phyloP scores from a whole-genome alignment of 2,888 invertebrate species.

The Eristalis intricaria region DNA sequence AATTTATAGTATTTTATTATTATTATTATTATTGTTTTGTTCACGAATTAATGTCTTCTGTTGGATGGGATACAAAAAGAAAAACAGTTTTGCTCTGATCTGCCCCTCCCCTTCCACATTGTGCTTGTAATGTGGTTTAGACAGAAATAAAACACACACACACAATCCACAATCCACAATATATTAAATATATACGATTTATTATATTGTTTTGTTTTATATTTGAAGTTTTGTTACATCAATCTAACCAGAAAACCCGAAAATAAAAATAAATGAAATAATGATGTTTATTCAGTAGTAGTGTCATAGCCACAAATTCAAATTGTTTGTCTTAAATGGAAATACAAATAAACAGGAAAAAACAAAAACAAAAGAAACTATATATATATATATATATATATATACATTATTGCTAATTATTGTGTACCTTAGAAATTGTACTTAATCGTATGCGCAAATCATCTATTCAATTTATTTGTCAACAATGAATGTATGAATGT shows the following conservation, averaged over 20 bases:
- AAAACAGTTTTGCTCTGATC: neutral
- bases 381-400: too few species aligned
- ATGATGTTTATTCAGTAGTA: neutral
- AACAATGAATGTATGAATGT: too few species aligned
- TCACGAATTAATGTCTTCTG: too few species aligned
- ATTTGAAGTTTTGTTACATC: too few species aligned
- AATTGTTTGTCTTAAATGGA: neutral
- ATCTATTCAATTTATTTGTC: neutral
- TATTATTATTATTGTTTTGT: too few species aligned
- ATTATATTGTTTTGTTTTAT: neutral
- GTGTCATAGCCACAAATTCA: conserved; percentile 31
- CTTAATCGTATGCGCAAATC: conserved; percentile 41
- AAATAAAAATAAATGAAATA: too few species aligned
- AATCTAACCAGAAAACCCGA: too few species aligned
- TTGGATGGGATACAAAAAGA: neutral
- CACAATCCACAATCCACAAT: too few species aligned
- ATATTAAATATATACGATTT: neutral
- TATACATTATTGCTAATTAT: conserved; percentile 8
- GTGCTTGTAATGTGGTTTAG: neutral
- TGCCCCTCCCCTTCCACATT: too few species aligned
- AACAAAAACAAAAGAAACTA: neutral
- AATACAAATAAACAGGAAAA: neutral
- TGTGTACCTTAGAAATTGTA: conserved; percentile 40
- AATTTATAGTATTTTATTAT: conserved; percentile 18
- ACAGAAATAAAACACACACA: too few species aligned